Conservation (phyloP, 2,113 vertebrate species). For the Dolichallabes microphthalmus region DNA sequence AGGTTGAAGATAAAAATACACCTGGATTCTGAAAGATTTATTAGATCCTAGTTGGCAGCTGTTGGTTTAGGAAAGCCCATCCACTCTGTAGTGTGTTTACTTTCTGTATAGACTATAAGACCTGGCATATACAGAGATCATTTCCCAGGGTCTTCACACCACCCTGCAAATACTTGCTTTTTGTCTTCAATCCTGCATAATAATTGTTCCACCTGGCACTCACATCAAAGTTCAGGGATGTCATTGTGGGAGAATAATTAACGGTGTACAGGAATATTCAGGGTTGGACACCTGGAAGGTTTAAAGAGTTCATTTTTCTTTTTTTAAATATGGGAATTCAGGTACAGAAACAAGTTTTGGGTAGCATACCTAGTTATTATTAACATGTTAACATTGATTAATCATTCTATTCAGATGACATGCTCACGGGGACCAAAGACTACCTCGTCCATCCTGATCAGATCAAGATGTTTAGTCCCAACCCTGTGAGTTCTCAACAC, state of each 20-base stretch:
- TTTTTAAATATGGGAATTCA: no score
- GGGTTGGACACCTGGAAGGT: neutral
- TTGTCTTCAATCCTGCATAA: neutral
- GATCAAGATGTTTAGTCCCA: no score
- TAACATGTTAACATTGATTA: neutral
- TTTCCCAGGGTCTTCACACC: neutral
- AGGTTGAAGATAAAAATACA: conserved; percentile 50
- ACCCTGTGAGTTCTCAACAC: no score
- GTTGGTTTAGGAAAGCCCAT: neutral
- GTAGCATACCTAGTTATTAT: neutral
- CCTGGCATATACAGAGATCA: neutral
- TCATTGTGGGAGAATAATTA: neutral
- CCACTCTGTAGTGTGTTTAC: conserved; percentile 16
- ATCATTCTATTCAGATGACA: neutral
- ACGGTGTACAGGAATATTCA: neutral
- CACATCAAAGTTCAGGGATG: conserved; percentile 3
- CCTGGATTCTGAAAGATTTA: conserved; percentile 57
- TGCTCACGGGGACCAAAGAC: no score
- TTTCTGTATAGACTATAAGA: neutral
- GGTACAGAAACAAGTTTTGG: neutral
- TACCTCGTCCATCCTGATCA: no score
- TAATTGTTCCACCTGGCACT: conserved; percentile 1
- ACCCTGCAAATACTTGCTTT: neutral
- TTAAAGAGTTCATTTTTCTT: neutral
- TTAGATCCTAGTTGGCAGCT: conserved; percentile 31